phyloP scores from a whole-genome alignment of 2,113 vertebrate species.

The Cromileptes altivelis region DNA sequence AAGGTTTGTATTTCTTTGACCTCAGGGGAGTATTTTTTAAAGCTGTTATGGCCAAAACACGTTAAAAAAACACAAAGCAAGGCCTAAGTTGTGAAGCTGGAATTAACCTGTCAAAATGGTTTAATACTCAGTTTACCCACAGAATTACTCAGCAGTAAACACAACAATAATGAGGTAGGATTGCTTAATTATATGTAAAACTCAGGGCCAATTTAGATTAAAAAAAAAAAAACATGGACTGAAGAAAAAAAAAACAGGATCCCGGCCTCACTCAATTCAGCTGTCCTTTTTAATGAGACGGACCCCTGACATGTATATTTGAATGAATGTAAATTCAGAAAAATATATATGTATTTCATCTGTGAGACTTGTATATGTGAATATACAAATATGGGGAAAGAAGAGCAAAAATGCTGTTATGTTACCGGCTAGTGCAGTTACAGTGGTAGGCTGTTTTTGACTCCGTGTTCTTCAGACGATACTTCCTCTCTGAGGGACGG shows the following conservation, averaged over 20 bases:
- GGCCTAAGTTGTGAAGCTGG: too few species aligned
- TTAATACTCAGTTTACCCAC: too few species aligned
- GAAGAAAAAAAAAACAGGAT: not conserved
- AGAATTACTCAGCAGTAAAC: too few species aligned
- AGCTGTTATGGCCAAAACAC: not conserved
- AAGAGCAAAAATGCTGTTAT: not conserved
- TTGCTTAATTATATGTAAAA: too few species aligned
- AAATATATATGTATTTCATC: not conserved
- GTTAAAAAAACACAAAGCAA: too few species aligned
- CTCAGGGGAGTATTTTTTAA: not conserved
- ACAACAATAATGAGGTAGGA: too few species aligned
- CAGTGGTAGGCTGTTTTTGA: constrained; percentile 84
- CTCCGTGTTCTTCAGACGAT: constrained; percentile 82
- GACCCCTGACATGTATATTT: not conserved
- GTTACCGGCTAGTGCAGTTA: constrained; percentile 86
- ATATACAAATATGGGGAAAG: not conserved
- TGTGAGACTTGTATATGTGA: not conserved
- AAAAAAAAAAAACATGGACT: too few species aligned
- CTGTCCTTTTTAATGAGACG: not conserved
- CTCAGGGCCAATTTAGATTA: too few species aligned
- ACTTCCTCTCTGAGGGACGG: constrained; percentile 81
- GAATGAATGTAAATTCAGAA: not conserved
- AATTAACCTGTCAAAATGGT: too few species aligned
- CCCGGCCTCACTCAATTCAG: not conserved
- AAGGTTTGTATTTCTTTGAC: not conserved